A percentile compares a stretch with the other conserved stretches of the same genome.
Evolutionary conservation across 2,113 vertebrate species (phyloP).

Genomic region (Phalacrocorax carbo): DNA sequence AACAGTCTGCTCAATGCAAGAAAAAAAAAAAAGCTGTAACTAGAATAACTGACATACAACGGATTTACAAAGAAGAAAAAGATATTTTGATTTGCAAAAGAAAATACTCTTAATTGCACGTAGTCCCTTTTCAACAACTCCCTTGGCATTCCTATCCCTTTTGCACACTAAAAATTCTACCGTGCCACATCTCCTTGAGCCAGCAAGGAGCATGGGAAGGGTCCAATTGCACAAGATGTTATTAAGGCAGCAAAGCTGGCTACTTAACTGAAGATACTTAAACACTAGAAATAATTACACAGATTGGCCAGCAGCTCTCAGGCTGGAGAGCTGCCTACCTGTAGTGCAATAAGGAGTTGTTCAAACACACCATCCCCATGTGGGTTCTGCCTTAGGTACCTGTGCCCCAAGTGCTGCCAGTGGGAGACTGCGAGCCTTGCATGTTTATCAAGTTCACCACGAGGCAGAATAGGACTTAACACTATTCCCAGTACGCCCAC

Average conservation of each 20-base stretch:
- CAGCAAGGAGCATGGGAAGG: neutral
- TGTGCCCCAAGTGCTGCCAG: rapidly evolving
- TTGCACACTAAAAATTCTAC: neutral
- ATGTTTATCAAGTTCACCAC: neutral
- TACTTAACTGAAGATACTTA: conserved; percentile 51
- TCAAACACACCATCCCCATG: neutral
- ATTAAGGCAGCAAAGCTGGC: conserved; percentile 44
- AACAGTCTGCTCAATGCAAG: neutral
- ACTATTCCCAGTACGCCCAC: neutral
- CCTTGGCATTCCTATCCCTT: neutral
- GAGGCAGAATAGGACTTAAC: neutral
- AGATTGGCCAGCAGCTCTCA: neutral
- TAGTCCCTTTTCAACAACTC: neutral
- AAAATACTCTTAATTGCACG: neutral
- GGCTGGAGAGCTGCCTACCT: neutral
- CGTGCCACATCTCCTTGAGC: rapidly evolving
- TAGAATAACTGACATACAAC: neutral
- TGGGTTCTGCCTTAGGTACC: neutral
- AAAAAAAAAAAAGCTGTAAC: neutral
- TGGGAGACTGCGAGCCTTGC: neutral
- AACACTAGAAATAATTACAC: conserved; percentile 36
- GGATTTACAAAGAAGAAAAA: neutral
- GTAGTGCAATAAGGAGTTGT: neutral
- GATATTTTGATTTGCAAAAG: neutral
- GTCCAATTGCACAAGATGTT: conserved; percentile 6